Evolutionary conservation across 2,888 invertebrate genomes (phyloP).

Genomic region (Drosophila hamatofila): DNA sequence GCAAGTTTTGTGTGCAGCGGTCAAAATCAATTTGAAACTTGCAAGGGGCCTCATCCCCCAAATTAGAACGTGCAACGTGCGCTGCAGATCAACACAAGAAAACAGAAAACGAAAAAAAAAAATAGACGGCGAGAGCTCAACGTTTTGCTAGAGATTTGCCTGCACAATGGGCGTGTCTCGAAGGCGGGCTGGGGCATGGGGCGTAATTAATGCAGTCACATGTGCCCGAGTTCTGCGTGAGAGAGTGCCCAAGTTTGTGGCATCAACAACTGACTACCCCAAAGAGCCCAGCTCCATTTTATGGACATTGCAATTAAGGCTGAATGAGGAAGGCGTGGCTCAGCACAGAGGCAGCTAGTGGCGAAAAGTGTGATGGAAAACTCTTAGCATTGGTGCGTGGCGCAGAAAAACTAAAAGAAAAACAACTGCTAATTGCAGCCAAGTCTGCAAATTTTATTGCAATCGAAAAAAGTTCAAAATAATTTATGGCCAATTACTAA

Average conservation of each 20-base stretch:
- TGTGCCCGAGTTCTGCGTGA: conserved; percentile 30
- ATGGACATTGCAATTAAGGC: conserved; percentile 53
- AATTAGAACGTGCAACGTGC: conserved; percentile 40
- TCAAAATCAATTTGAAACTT: conserved; percentile 36
- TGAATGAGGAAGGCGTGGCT: conserved; percentile 21
- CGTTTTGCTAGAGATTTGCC: conserved; percentile 4
- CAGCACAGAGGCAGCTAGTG: not conserved
- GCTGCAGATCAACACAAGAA: conserved; percentile 36
- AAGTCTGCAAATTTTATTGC: not conserved
- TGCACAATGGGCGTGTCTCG: conserved; percentile 24
- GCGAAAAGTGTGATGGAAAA: not conserved
- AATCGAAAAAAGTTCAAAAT: too few relatives aligned
- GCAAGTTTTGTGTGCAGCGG: conserved; percentile 13
- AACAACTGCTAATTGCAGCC: conserved; percentile 15
- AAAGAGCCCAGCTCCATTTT: conserved; percentile 26
- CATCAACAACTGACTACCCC: conserved; percentile 12
- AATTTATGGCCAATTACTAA: too few relatives aligned
- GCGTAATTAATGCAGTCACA: conserved; percentile 65
- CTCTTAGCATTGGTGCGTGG: conserved; percentile 7
- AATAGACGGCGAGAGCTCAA: not conserved
- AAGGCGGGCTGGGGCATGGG: not conserved
- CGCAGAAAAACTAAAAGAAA: conserved; percentile 7
- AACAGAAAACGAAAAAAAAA: not conserved
- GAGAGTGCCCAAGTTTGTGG: conserved; percentile 9
- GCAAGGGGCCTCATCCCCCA: conserved; percentile 1